Evolutionary conservation across 2,113 vertebrate genomes (phyloP), one percentile per base, ranked within the genome.

Genomic region (Dicentrarchus labrax): DNA sequence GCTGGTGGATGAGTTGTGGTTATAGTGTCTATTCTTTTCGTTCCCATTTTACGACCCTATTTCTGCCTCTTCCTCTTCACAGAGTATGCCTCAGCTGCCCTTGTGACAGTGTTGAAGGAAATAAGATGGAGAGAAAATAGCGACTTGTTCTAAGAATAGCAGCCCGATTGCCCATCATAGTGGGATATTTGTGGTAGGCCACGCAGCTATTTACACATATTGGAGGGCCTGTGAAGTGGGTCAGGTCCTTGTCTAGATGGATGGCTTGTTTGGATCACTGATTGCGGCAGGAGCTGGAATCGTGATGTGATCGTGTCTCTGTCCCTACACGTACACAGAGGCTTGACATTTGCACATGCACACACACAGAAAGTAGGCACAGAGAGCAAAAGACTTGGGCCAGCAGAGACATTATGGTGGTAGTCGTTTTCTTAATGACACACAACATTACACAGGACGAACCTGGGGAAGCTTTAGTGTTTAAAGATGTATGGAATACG

Each of bases 111-210:
- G 73, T 71, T 50, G n/a, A 61, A 15, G 24, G n/a, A 39, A 68
- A 75, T 45, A 36, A 24, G 11, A 30, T 10, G n/a, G 36, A 13
- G 22, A 67, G 45, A 86, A 90, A 91, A 88, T 88, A 90, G 80
- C 39, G 65, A 68, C 66, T 59, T 61, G 47, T 41, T 68, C 88
- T 91, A 78, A 90, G 45, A 94, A 94, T 93, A 93, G 89, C 66
- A 53, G n/a, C 82, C 68, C 51, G 1, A 47, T 78, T 56, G 41
- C 53, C 50, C 50, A 62, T 90, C 78, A 83, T 78, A 43, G 53
- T 74, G 67, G 51, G 47, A 56, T 65, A 8, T 85, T 86, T 90
- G 30, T 50, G 76, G 72, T 70, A 10, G 60, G 54, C 69, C 66
- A 72, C 4, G 4, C 16, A 69, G 65, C 74, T 76, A 84, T 92